Percentiles rank a stretch among this genome's conserved stretches.
phyloP scores from a whole-genome alignment of 2,888 invertebrate genomes.

The Barypeithes pellucidus region DNA sequence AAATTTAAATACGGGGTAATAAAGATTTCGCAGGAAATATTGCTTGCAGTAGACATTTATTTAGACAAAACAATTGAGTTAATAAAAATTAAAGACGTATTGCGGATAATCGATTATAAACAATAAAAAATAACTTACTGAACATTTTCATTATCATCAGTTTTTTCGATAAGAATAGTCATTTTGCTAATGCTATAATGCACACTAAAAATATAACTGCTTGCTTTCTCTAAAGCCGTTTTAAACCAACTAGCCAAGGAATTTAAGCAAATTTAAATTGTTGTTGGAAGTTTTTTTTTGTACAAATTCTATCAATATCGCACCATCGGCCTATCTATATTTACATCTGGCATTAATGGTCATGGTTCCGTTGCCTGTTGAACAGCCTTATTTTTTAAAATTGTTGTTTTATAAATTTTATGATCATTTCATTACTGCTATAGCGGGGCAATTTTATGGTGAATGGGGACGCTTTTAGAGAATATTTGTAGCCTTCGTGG shows the following conservation, averaged over 20 bases:
- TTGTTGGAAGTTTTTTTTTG: not conserved
- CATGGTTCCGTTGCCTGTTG: too few relatives aligned
- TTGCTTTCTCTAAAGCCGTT: not conserved
- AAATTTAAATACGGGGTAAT: not conserved
- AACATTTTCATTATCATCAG: constrained; percentile 1
- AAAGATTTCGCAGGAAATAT: constrained; percentile 27
- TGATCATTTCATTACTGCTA: too few relatives aligned
- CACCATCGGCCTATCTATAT: too few relatives aligned
- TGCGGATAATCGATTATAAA: not conserved
- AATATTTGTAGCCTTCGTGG: too few relatives aligned
- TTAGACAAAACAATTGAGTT: constrained; percentile 13
- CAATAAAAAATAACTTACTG: not conserved
- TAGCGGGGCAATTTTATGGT: too few relatives aligned
- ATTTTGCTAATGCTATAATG: not conserved
- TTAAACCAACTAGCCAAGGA: not conserved
- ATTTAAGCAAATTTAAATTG: not conserved
- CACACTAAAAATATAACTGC: not conserved
- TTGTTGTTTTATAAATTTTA: too few relatives aligned
- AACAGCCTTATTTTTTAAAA: too few relatives aligned
- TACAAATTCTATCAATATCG: not conserved
- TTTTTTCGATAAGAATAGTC: constrained; percentile 13
- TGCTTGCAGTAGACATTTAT: constrained; percentile 8
- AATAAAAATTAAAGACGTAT: not conserved
- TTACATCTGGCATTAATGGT: too few relatives aligned
- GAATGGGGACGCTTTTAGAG: too few relatives aligned